Evolutionary conservation across 2,797 vertebrate species (phyloP).

Genomic region (Pangasius larnaudii): DNA sequence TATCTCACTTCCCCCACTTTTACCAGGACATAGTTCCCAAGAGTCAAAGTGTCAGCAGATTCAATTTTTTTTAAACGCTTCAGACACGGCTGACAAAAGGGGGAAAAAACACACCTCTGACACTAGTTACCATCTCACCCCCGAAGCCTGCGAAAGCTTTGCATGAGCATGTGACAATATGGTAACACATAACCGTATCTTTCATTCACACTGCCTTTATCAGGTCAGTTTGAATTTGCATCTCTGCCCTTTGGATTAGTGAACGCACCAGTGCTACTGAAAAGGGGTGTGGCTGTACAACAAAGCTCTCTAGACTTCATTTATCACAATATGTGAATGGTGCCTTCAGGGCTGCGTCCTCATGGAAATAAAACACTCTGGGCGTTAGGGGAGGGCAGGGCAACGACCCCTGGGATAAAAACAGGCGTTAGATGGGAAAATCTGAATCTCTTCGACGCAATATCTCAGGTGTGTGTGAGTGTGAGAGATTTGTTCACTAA

Average conservation of each 20-base stretch:
- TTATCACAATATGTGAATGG: slow-evolving; percentile 74
- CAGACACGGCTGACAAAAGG: slow-evolving; percentile 10
- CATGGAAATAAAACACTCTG: slow-evolving; percentile 56
- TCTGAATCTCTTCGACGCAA: not conserved
- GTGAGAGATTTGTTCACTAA: not conserved
- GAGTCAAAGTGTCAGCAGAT: slow-evolving; percentile 67
- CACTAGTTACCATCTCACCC: slow-evolving; percentile 11
- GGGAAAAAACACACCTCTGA: not conserved
- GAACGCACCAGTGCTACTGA: slow-evolving; percentile 69
- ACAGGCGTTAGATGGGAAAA: slow-evolving; percentile 19
- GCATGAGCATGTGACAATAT: slow-evolving; percentile 27
- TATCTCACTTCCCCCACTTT: slow-evolving; percentile 25
- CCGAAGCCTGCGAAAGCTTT: not conserved
- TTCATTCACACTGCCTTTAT: slow-evolving; percentile 29
- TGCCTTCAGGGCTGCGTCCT: slow-evolving; percentile 56
- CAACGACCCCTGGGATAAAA: slow-evolving; percentile 5
- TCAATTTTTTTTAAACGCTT: slow-evolving; percentile 23
- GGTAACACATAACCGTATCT: slow-evolving; percentile 18
- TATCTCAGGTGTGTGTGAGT: slow-evolving; percentile 9
- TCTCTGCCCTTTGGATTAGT: slow-evolving; percentile 63
- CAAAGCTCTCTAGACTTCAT: slow-evolving; percentile 70
- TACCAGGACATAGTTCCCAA: slow-evolving; percentile 44
- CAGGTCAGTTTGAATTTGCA: slow-evolving; percentile 60
- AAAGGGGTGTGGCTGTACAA: slow-evolving; percentile 66
- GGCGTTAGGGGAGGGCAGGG: slow-evolving; percentile 11